phyloP scores from a whole-genome alignment of 2,113 vertebrate species.

The Anhinga rufa region DNA sequence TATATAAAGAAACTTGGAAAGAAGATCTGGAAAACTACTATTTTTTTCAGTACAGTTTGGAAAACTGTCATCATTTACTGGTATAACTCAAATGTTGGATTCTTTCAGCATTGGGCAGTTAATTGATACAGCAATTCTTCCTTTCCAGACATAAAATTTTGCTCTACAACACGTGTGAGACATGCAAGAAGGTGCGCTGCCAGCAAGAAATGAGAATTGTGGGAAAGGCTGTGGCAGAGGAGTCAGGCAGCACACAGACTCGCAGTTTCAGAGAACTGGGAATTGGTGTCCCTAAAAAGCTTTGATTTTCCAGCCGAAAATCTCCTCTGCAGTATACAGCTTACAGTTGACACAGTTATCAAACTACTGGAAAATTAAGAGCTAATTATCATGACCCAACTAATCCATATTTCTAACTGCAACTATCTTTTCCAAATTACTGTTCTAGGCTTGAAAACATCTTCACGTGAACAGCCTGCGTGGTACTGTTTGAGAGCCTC shows the following conservation, averaged over 20 bases:
- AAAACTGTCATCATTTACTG: background rate
- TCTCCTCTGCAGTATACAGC: background rate
- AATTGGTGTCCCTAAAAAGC: background rate
- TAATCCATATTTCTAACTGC: background rate
- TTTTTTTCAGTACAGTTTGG: background rate
- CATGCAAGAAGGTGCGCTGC: background rate
- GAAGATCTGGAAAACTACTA: background rate
- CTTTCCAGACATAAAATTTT: background rate
- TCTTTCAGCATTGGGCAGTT: background rate
- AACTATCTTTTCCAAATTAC: background rate
- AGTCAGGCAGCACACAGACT: background rate
- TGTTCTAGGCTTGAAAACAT: background rate
- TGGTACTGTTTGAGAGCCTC: background rate
- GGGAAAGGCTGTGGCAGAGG: background rate
- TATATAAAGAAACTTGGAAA: background rate
- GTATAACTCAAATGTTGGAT: background rate
- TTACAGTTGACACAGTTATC: background rate
- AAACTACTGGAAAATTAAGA: background rate
- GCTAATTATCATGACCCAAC: background rate
- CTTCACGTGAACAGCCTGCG: rapidly evolving
- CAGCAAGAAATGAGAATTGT: background rate
- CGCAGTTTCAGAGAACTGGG: background rate
- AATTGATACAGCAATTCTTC: background rate
- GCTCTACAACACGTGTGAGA: background rate
- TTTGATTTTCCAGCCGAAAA: background rate